phyloP scores from a whole-genome alignment of 1,140 invertebrate genomes.

The Paraescarpia echinospica region DNA sequence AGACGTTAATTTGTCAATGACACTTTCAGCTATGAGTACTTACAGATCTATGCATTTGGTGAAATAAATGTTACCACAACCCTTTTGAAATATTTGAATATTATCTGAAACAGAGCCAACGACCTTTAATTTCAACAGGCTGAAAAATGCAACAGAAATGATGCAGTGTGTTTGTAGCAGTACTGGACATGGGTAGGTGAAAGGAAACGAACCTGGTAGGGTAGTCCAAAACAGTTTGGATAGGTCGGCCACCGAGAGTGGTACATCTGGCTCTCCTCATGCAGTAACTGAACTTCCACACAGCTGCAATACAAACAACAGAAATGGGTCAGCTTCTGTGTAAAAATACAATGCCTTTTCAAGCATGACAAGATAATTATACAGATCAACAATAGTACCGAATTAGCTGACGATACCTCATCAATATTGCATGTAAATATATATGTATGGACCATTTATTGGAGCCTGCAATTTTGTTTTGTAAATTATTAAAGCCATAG shows the following conservation, averaged over 20 bases:
- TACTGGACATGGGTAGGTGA: neutral
- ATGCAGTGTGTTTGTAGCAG: neutral
- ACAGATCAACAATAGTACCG: neutral
- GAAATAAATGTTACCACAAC: too few species aligned
- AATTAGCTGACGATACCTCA: neutral
- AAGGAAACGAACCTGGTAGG: constrained; percentile 64
- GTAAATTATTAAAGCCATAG: neutral
- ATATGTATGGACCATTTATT: neutral
- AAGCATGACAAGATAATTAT: neutral
- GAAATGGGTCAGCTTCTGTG: neutral
- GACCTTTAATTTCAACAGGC: neutral
- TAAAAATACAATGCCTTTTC: neutral
- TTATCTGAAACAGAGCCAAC: too few species aligned
- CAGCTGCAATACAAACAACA: constrained; percentile 24
- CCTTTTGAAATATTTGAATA: too few species aligned
- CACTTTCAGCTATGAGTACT: too few species aligned
- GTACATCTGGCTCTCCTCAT: constrained; percentile 32
- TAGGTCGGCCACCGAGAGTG: constrained; percentile 42
- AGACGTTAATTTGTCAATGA: too few species aligned
- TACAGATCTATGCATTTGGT: too few species aligned
- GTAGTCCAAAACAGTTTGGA: constrained; percentile 60
- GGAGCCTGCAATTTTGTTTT: neutral
- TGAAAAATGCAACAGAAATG: neutral
- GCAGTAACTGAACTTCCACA: constrained; percentile 21
- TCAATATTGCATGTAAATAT: neutral